A percentile compares a stretch with the other conserved stretches of the same genome.
Evolutionary conservation across 2,888 invertebrate genomes (phyloP).

Genomic region (Odontothrips loti): DNA sequence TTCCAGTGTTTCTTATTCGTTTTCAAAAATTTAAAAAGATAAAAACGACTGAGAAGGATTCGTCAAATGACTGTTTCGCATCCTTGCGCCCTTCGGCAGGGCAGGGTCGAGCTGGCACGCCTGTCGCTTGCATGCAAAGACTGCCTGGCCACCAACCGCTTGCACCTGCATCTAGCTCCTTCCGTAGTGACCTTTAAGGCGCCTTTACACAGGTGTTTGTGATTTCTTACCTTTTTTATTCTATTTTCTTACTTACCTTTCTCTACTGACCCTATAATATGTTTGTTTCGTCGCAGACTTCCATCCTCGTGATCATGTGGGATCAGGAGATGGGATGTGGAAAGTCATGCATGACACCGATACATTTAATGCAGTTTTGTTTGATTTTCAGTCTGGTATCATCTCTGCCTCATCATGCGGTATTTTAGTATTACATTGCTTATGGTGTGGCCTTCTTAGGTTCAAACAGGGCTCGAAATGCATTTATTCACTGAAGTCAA

Average conservation of each 20-base stretch:
- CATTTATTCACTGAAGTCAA: too few relatives aligned
- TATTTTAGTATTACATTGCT: background rate
- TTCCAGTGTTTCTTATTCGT: too few relatives aligned
- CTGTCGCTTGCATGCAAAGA: background rate
- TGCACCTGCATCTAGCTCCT: slow-evolving; percentile 18
- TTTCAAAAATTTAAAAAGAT: background rate
- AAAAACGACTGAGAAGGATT: too few relatives aligned
- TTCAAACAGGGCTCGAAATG: too few relatives aligned
- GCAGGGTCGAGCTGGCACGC: background rate
- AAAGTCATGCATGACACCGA: slow-evolving; percentile 1
- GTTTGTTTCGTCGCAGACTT: background rate
- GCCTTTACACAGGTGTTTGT: slow-evolving; percentile 5
- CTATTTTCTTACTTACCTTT: background rate
- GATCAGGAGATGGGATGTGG: background rate
- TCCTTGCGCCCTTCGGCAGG: background rate
- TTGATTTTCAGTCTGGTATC: background rate
- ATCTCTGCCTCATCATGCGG: background rate
- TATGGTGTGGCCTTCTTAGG: background rate
- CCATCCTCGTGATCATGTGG: background rate
- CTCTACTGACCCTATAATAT: background rate
- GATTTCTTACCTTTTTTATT: background rate
- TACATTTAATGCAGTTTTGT: background rate
- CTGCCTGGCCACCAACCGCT: background rate
- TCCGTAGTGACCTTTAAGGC: background rate
- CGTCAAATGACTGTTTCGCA: background rate